Conservation (phyloP, 2,113 vertebrate species). For the Pimephales promelas region DNA sequence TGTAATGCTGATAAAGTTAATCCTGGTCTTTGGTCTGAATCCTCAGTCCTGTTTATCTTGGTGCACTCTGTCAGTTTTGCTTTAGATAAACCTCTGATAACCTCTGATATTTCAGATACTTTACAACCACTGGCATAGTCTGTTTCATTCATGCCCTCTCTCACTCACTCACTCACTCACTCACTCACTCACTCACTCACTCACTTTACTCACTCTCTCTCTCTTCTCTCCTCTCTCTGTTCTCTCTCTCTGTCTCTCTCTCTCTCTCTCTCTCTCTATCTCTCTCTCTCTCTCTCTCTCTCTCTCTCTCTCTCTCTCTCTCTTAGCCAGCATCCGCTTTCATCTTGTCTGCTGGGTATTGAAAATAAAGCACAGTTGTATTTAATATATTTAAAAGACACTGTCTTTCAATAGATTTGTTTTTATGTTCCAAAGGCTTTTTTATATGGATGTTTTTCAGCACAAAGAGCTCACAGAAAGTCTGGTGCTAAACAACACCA, state of each 20-base stretch:
- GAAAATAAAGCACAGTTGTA: slow-evolving; percentile 26
- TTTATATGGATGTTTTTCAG: slow-evolving; percentile 3
- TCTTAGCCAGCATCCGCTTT: slow-evolving; percentile 22
- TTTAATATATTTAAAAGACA: slow-evolving; percentile 35
- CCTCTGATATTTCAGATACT: slow-evolving; percentile 26
- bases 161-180: too few species aligned
- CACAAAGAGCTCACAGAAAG: slow-evolving; percentile 6
- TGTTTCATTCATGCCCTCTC: slow-evolving; percentile 40
- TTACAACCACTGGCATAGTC: slow-evolving; percentile 36
- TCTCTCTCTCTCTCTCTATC: slow-evolving; percentile 16
- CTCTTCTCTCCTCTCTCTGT: too few species aligned
- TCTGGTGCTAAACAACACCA: slow-evolving; percentile 4
- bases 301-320: slow-evolving; percentile 5
- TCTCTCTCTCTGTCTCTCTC: too few species aligned
- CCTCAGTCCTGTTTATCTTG: slow-evolving; percentile 27
- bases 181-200: too few species aligned
- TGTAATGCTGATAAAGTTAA: slow-evolving; percentile 23
- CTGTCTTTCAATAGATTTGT: background rate
- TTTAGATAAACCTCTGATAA: slow-evolving; percentile 48
- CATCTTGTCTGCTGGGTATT: background rate
- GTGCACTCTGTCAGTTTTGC: slow-evolving; percentile 28
- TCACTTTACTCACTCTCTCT: too few species aligned
- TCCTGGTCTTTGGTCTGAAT: slow-evolving; percentile 13
- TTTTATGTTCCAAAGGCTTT: background rate
- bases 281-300: background rate